Evolutionary conservation across 2,797 vertebrate genomes (phyloP).

Genomic region (Mormyrops boulengeri): DNA sequence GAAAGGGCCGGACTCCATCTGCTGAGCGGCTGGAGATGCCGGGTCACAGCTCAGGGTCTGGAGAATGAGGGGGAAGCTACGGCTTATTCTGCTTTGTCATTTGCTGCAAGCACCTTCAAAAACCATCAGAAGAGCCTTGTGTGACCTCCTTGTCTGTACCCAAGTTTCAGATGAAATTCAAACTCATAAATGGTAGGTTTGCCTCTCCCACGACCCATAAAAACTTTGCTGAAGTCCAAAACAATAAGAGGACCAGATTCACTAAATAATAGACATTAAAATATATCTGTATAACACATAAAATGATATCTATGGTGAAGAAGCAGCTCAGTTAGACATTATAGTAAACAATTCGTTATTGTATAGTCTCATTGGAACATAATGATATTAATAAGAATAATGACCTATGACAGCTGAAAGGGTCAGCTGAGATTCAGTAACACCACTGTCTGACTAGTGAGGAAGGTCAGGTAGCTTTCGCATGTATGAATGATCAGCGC

Average conservation of each 20-base stretch:
- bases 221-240: background rate
- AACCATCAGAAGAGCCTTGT: background rate
- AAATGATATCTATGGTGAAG: background rate
- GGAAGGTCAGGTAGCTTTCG: background rate
- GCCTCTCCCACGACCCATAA: no score
- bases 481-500: background rate
- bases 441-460: background rate
- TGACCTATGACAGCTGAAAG: background rate
- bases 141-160: no score
- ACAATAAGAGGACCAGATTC: background rate
- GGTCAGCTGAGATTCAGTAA: background rate
- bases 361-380: background rate
- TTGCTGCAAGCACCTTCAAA: background rate
- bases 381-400: background rate
- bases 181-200: no score
- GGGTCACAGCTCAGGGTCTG: background rate
- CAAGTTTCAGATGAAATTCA: background rate
- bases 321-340: background rate
- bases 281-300: background rate
- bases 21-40: background rate
- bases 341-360: background rate
- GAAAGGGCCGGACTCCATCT: background rate
- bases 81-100: background rate
- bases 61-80: background rate
- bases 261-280: background rate